A percentile compares a stretch with the other conserved stretches of the same genome.
These are phyloP conservation scores for Coenonympha arcania DNA, from an alignment of 2,888 invertebrate genomes.

Conservation along the genomic window DNA sequence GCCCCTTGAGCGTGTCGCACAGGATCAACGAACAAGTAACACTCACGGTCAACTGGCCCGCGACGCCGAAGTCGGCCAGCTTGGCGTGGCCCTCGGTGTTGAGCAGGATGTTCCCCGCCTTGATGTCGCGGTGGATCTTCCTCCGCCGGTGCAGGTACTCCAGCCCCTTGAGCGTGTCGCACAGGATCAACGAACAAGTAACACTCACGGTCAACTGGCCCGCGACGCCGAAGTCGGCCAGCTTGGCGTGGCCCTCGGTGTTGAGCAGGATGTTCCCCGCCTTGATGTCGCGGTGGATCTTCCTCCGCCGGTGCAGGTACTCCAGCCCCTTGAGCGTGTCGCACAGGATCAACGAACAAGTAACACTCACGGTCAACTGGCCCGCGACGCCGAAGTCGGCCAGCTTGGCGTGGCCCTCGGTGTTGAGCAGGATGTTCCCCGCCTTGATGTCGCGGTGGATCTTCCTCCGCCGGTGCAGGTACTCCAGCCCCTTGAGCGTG, in stretches of 20 bases:
- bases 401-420: slow-evolving; percentile 97
- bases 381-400: slow-evolving; percentile 99
- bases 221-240: slow-evolving; percentile 99
- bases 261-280: slow-evolving; percentile 99
- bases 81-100: too few relatives aligned
- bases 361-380: slow-evolving; percentile 91
- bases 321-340: slow-evolving; percentile 97
- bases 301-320: slow-evolving; percentile 95
- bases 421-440: slow-evolving; percentile 97
- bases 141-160: too few relatives aligned
- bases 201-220: slow-evolving; percentile 94
- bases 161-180: too few relatives aligned
- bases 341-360: too few relatives aligned
- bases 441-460: slow-evolving; percentile 98
- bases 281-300: slow-evolving; percentile 97
- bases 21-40: too few relatives aligned
- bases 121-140: too few relatives aligned
- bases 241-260: slow-evolving; percentile 97
- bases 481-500: slow-evolving; percentile 96
- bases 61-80: too few relatives aligned
- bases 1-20: too few relatives aligned
- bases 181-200: too few relatives aligned
- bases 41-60: too few relatives aligned
- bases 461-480: slow-evolving; percentile 95
- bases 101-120: too few relatives aligned